phyloP scores from a whole-genome alignment of 2,113 vertebrate genomes.

The Halcyon senegalensis region DNA sequence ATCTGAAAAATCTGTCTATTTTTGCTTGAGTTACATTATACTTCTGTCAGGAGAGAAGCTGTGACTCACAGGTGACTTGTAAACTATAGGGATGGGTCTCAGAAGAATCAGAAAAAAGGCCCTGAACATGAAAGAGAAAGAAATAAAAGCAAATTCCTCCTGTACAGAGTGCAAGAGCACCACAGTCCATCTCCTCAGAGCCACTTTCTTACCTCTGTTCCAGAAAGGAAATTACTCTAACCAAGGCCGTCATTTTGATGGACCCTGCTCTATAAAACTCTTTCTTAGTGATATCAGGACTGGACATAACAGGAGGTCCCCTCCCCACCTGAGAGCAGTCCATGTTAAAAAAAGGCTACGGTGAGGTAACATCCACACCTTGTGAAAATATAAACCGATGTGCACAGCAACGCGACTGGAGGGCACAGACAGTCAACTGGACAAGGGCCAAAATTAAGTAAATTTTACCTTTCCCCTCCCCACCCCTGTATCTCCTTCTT shows the following conservation, averaged over 20 bases:
- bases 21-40: neutral
- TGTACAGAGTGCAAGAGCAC: neutral
- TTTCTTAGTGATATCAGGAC: neutral
- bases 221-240: neutral
- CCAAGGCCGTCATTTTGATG: neutral
- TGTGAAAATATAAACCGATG: neutral
- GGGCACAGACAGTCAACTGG: neutral
- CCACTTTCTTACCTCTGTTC: neutral
- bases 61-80: neutral
- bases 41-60: neutral
- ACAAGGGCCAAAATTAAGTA: neutral
- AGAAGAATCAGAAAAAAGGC: neutral
- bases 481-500: neutral
- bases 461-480: neutral
- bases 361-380: neutral
- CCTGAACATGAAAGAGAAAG: neutral
- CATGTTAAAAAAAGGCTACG: neutral
- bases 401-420: neutral
- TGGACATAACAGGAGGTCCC: neutral
- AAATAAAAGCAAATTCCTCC: neutral
- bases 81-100: neutral
- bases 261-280: neutral
- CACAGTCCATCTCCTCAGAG: neutral
- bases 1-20: neutral
- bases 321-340: neutral